phyloP scores from a whole-genome alignment of 2,797 vertebrate genomes.

The Rachycentron canadum region DNA sequence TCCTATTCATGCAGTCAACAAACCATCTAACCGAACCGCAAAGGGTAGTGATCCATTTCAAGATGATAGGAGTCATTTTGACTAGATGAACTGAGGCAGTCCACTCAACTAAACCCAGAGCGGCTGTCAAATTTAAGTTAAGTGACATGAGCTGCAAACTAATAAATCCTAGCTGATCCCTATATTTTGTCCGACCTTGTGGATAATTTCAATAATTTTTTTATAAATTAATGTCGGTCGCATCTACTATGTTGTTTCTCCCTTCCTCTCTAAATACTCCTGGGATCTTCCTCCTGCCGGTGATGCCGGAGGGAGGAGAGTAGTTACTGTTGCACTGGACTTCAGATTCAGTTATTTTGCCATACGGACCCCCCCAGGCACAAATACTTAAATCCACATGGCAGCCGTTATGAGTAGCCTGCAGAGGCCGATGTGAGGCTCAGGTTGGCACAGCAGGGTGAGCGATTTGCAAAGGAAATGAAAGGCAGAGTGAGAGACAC shows the following conservation, averaged over 20 bases:
- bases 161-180: conserved; percentile 46
- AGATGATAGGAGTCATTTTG: conserved; percentile 60
- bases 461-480: conserved; percentile 41
- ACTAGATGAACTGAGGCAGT: conserved; percentile 55
- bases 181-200: conserved; percentile 65
- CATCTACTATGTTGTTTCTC: conserved; percentile 54
- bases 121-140: conserved; percentile 65
- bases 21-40: conserved; percentile 43
- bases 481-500: conserved; percentile 29
- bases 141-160: conserved; percentile 45
- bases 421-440: conserved; percentile 62
- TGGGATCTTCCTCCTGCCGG: conserved; percentile 56
- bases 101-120: conserved; percentile 60
- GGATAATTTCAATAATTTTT: conserved; percentile 60
- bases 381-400: conserved; percentile 60
- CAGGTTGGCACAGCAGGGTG: conserved; percentile 52
- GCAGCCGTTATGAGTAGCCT: conserved; percentile 55
- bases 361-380: conserved; percentile 10
- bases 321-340: conserved; percentile 61
- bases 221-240: conserved; percentile 46
- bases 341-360: conserved; percentile 43
- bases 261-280: conserved; percentile 59
- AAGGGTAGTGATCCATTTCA: conserved; percentile 63
- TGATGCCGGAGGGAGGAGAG: conserved; percentile 41
- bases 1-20: conserved; percentile 63